Percentiles rank a stretch among this genome's conserved stretches.
These are phyloP conservation scores for Aix galericulata DNA, from an alignment of 2,113 vertebrate species.

Conservation along the genomic window DNA sequence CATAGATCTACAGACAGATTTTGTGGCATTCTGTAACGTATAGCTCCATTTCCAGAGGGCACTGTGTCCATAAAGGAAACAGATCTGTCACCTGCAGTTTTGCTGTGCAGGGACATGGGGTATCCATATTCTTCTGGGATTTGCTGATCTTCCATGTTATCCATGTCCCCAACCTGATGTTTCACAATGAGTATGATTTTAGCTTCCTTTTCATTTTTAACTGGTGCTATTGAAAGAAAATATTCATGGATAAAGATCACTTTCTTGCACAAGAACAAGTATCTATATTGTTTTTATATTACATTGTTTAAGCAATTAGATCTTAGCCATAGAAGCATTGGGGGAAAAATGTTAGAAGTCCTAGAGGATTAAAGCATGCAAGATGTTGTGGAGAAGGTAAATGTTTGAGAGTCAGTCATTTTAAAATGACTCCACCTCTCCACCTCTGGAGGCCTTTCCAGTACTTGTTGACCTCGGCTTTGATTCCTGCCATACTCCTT, in stretches of 20 bases:
- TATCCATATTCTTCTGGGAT: rapidly evolving
- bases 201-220: not conserved
- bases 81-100: not conserved
- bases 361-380: not conserved
- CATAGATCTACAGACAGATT: not conserved
- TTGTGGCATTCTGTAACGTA: not conserved
- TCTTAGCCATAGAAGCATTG: not conserved
- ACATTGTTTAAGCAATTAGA: not conserved
- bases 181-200: not conserved
- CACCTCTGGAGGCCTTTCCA: not conserved
- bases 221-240: not conserved
- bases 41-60: not conserved
- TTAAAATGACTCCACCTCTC: not conserved
- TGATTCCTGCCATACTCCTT: not conserved
- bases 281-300: not conserved
- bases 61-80: rapidly evolving
- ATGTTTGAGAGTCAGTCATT: not conserved
- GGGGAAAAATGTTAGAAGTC: rapidly evolving
- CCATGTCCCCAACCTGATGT: not conserved
- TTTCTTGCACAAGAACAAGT: not conserved
- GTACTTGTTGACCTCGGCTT: not conserved
- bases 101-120: not conserved
- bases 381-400: not conserved
- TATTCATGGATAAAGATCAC: not conserved
- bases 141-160: not conserved